Evolutionary conservation across 2,797 vertebrate species (phyloP).

Genomic region (Falco columbarius): DNA sequence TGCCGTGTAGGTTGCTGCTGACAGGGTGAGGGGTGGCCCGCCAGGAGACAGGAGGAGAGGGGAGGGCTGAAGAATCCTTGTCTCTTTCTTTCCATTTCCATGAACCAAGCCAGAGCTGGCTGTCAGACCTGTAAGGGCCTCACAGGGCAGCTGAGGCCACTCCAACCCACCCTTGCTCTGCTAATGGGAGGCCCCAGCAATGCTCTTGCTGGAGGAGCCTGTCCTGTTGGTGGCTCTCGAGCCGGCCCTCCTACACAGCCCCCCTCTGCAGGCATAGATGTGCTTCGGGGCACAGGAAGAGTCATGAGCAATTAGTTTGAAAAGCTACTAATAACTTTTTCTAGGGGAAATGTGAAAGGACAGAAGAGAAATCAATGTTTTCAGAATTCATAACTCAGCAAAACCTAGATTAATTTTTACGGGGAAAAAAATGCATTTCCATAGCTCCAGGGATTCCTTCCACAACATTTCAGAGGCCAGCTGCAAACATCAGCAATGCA

Average conservation of each 20-base stretch:
- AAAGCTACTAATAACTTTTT: neutral
- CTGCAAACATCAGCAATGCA: neutral
- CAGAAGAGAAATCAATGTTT: neutral
- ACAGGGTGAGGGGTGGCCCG: neutral
- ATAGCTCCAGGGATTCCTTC: conserved; percentile 5
- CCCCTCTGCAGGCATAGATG: accelerated
- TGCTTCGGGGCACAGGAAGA: neutral
- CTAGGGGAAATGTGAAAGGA: neutral
- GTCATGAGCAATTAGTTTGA: neutral
- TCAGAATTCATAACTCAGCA: neutral
- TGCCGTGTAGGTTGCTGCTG: neutral
- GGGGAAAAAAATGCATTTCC: conserved; percentile 34
- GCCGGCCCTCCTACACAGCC: neutral
- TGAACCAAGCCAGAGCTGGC: neutral
- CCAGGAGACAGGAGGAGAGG: neutral
- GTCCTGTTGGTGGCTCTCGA: neutral
- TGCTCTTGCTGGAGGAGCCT: neutral
- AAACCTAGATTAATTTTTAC: neutral
- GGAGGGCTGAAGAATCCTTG: neutral
- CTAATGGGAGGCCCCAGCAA: accelerated
- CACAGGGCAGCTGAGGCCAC: neutral
- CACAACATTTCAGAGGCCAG: neutral
- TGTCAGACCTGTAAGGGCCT: neutral
- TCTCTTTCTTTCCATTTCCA: neutral
- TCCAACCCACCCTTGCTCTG: neutral